These are phyloP conservation scores for Oncorhynchus gorbuscha DNA, from an alignment of 2,113 vertebrate genomes.

Conservation along the genomic window DNA sequence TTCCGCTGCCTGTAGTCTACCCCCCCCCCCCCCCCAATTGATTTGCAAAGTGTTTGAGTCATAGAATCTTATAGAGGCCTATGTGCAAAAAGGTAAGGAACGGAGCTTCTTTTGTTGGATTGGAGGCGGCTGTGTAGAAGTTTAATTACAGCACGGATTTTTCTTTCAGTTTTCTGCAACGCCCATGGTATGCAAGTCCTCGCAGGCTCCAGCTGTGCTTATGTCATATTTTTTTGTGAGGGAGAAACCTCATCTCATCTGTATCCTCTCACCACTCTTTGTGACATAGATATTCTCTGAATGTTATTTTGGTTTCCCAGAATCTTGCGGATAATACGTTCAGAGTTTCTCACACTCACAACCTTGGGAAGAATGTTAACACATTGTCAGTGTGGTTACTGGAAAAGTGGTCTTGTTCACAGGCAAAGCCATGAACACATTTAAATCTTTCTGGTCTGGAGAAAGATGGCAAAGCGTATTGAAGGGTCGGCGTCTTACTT, in stretches of 20 bases:
- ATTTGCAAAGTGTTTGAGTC: neutral
- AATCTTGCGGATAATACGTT: neutral
- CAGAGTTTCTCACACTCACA: neutral
- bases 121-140: neutral
- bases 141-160: slow-evolving; percentile 30
- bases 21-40: slow-evolving; percentile 12
- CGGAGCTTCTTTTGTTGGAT: neutral
- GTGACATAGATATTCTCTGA: neutral
- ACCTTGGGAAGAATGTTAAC: no score
- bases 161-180: neutral
- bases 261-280: neutral
- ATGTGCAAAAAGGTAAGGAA: neutral
- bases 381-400: no score
- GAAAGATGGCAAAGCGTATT: no score
- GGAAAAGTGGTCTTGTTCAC: no score
- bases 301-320: neutral
- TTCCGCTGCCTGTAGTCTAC: slow-evolving; percentile 9
- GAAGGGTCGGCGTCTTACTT: no score
- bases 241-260: neutral
- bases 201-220: slow-evolving; percentile 3
- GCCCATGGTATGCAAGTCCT: neutral
- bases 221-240: neutral
- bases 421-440: no score
- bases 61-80: neutral
- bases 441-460: no score